Percentiles rank a stretch among this genome's conserved stretches.
Evolutionary conservation across 2,113 vertebrate genomes (phyloP).

Genomic region (Tylochromis polylepis): DNA sequence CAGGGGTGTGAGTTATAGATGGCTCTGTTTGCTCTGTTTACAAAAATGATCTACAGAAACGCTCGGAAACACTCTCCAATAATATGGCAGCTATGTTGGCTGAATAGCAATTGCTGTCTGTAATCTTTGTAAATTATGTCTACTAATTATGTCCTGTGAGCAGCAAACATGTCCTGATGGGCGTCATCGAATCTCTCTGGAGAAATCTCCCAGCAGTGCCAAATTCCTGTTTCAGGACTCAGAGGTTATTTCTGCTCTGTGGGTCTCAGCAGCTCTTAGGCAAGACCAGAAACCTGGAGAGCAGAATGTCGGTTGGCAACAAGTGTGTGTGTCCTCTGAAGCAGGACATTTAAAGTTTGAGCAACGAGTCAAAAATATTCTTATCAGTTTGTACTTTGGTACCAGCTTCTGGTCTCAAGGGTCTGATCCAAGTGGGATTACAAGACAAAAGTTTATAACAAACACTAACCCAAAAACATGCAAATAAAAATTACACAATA

Average conservation of each 20-base stretch:
- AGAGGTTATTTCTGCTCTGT: conserved; percentile 62
- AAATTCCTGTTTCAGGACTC: conserved; percentile 66
- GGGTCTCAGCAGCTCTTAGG: conserved; percentile 30
- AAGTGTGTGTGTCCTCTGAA: neutral
- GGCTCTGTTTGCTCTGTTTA: neutral
- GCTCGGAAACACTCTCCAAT: neutral
- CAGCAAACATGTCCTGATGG: conserved; percentile 41
- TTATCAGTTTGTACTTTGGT: neutral
- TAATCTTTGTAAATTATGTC: conserved; percentile 27
- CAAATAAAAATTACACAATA: neutral
- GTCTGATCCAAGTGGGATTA: neutral
- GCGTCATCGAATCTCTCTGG: conserved; percentile 53
- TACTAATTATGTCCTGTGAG: conserved; percentile 31
- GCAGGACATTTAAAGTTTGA: neutral
- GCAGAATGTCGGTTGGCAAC: neutral
- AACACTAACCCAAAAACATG: neutral
- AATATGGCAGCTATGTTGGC: neutral
- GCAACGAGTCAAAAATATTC: neutral
- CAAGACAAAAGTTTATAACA: neutral
- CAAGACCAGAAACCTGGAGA: conserved; percentile 30
- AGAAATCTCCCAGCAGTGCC: conserved; percentile 60
- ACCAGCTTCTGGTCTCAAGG: neutral
- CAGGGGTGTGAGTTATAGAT: neutral
- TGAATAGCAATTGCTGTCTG: neutral
- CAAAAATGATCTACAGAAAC: neutral